Base-by-base conservation (phyloP, 2,888 invertebrate genomes). In the Stenolophus ochropezus region DNA sequence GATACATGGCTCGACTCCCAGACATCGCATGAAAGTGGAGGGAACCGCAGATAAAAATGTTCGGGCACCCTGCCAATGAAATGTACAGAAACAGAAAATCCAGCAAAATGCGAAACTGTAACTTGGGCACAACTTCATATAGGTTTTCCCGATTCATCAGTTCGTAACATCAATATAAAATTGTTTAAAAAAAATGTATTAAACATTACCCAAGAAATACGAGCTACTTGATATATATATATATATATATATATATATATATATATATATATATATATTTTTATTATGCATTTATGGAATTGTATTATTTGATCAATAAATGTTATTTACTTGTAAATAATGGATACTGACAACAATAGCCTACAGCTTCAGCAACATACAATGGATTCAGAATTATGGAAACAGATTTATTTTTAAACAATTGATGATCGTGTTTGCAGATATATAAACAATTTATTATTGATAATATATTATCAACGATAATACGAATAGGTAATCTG, bases 41-140 rank as follows among this genome's bases (percentile, higher is more conserved):
- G 33, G 18, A 69, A 69, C 65, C 65, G 18, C 33, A 69, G 65
- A 69, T 69, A 69, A 69, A 27, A 69, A 69, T 69, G 65, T 69
- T 69, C 27, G 27, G 65, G 65, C 27, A 27, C 18, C 16, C 27
- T 69, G 65, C 65, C 65, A 69, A 69, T 69, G 65, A 69, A 33
- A 33, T 69, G 65, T 69, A 33, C 56, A 56, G 33, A 42, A 42
- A 42, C 33, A n/a, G n/a, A n/a, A n/a, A n/a, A n/a, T 42, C 2
- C 33, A 42, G 33, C 33, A 8, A 42, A 6, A 42, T 11, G 33
- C 11, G 33, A 42, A 42, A 42, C 6, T 42, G 11, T 42, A 42
- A 8, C 8, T 6, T 2, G 33, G 8, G 11, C 11, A 42, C 33
- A 42, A 2, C 8, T 1, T 8, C 33, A 42, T 42, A 42, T 42